A percentile compares a stretch with the other conserved stretches of the same genome.
phyloP scores from a whole-genome alignment of 2,797 vertebrate species.

The Anguilla obscura region DNA sequence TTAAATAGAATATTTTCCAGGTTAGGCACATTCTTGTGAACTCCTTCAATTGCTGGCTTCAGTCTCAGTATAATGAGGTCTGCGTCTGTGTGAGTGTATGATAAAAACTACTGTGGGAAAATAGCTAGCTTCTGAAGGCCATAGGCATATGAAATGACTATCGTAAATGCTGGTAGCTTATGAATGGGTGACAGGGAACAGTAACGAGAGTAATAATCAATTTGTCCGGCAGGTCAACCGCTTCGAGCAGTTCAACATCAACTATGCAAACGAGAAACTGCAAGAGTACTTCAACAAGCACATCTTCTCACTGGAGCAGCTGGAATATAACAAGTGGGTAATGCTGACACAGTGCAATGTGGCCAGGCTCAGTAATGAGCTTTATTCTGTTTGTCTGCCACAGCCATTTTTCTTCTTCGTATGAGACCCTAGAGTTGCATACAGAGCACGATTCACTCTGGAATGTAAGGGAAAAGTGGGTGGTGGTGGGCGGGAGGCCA shows the following conservation, averaged over 20 bases:
- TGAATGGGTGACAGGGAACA: background rate
- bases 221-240: conserved; percentile 80
- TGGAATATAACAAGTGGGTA: conserved; percentile 89
- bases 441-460: background rate
- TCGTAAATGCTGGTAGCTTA: background rate
- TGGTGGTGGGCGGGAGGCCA: background rate
- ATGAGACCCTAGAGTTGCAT: background rate
- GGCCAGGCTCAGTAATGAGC: background rate
- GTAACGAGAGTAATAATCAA: background rate
- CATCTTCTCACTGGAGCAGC: conserved; percentile 96
- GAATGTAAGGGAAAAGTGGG: background rate
- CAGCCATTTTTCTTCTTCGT: background rate
- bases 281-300: conserved; percentile 99
- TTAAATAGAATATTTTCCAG: background rate
- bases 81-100: background rate
- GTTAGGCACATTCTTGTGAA: background rate
- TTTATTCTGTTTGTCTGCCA: background rate
- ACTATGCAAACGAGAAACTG: conserved; percentile 98
- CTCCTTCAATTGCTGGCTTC: background rate
- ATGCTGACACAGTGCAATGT: background rate
- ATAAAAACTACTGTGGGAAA: background rate
- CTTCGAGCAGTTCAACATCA: conserved; percentile 98
- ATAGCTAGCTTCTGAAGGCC: background rate
- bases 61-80: background rate
- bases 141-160: background rate